Percentiles rank a stretch among this genome's conserved stretches.
Evolutionary conservation across 2,797 vertebrate genomes (phyloP).

Genomic region (Sebastes minor): DNA sequence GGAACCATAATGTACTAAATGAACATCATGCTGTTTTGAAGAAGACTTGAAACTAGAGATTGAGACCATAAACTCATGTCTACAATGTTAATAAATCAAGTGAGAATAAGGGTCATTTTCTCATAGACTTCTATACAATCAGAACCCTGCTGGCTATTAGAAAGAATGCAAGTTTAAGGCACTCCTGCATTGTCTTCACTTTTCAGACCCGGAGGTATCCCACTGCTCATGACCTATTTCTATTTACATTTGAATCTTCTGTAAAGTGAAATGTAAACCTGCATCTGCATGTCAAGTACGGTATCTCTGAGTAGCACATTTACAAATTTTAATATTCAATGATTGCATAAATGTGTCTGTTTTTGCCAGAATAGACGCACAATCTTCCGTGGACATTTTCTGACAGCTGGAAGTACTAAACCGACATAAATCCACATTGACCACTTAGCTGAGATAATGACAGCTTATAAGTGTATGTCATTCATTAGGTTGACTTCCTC

Average conservation of each 20-base stretch:
- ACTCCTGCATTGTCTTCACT: fast-evolving
- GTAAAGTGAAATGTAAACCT: not conserved
- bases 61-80: too few species aligned
- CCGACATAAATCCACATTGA: conserved; percentile 16
- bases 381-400: not conserved
- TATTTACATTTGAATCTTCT: not conserved
- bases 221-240: not conserved
- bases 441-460: conserved; percentile 43
- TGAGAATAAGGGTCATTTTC: fast-evolving
- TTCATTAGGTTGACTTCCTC: conserved; percentile 44
- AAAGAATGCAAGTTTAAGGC: too few species aligned
- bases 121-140: too few species aligned
- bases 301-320: not conserved
- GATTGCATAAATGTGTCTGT: not conserved
- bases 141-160: too few species aligned
- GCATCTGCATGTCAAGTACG: not conserved
- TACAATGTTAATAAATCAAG: too few species aligned
- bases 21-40: too few species aligned
- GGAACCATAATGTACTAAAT: too few species aligned
- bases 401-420: conserved; percentile 9
- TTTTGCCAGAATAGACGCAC: not conserved
- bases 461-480: conserved; percentile 27
- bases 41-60: too few species aligned
- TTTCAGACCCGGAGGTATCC: too few species aligned
- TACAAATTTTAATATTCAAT: not conserved